Base-by-base conservation (phyloP, 1,140 invertebrate species). In the Cyclargus thomasi region DNA sequence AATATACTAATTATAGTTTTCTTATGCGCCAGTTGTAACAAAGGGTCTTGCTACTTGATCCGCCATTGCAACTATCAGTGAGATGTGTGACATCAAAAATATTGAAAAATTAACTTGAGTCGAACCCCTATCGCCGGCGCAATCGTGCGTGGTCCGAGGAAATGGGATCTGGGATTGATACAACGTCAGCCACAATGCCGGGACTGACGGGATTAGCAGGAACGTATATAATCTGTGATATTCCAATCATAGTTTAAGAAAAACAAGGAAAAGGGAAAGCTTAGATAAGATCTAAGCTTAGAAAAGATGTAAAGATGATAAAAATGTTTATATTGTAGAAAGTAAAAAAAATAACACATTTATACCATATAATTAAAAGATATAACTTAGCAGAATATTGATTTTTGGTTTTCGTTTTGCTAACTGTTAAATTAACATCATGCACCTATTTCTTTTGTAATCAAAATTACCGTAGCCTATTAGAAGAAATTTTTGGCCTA, bases 141-240 rank as follows among this genome's bases (percentile, higher is more conserved):
- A 21, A 2, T 59, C 55, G 55, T 59, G 55, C 55, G 55, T 59
- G 55, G 55, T 18, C 55, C 55, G 55, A 59, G 55, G 55, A 59
- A 59, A 59, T 59, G 55, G 55, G 18, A 59, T 59, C 55, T 18
- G 55, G 55, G 20, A 59, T 59, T 59, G 55, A 59, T 59, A 20
- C 55, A 55, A 7, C 55, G 55, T 59, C 55, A 59, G 0, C 18
- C 17, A 59, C 55, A 59, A 20, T 59, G 55, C 18, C 18, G 55
- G 20, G 55, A 59, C 20, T 59, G 18, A 21, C 55, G 55, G 55
- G 55, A 59, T 21, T 20, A 21, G 8, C 5, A n/a, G n/a, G n/a
- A n/a, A n/a, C n/a, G n/a, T 17, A 3, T n/a, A 59, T 59, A 18
- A 20, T 59, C 55, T 47, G 39, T 47, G 10, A 47, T 29, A 29